Evolutionary conservation across 2,113 vertebrate species (phyloP).

Genomic region (Centrocercus urophasianus): DNA sequence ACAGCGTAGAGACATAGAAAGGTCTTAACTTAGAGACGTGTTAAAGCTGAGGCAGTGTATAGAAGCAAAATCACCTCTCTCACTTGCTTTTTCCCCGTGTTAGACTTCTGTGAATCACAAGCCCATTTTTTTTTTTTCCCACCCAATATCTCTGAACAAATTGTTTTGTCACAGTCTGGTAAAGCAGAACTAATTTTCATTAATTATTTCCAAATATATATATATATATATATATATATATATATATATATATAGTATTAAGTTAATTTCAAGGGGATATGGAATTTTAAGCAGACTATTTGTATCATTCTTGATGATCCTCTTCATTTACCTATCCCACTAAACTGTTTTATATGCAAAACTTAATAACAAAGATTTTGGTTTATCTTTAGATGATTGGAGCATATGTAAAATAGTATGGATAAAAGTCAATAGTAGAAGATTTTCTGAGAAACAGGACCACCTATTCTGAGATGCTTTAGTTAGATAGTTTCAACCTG

Average conservation of each 20-base stretch:
- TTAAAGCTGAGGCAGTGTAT: background rate
- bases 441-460: background rate
- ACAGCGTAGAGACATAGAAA: background rate
- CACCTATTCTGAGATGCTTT: background rate
- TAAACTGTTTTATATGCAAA: background rate
- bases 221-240: background rate
- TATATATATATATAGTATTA: background rate
- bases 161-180: background rate
- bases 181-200: background rate
- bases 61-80: background rate
- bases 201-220: background rate
- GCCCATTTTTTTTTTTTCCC: background rate
- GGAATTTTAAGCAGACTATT: background rate
- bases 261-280: fast-evolving
- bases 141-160: background rate
- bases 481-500: background rate
- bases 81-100: background rate
- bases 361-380: background rate
- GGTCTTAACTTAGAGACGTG: background rate
- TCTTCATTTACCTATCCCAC: background rate
- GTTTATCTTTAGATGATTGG: background rate
- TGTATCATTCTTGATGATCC: background rate
- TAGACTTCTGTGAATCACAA: background rate
- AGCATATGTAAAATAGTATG: background rate
- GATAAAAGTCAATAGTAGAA: background rate